Evolutionary conservation across 2,888 invertebrate genomes (phyloP), one percentile per base, ranked within the genome.

Genomic region (Philereme transversata): DNA sequence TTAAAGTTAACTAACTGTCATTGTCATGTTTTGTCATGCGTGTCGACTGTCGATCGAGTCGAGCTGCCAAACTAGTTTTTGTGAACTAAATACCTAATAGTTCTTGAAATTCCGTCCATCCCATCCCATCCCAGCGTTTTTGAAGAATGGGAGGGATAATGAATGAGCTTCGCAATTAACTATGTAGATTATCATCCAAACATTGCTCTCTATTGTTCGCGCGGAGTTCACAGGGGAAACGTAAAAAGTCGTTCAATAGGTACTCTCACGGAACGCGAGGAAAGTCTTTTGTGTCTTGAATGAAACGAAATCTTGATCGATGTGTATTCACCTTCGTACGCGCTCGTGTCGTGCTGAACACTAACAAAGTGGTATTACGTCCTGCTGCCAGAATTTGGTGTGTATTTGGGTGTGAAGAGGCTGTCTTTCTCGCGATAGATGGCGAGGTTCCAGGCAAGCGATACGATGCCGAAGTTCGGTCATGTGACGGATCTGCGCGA

Each of bases 401-500:
- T 69, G 68, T 65, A 67, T 70, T 72, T 76, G 67, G 70, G 70
- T 55, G 59, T 51, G 56, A 56, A 64, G 46, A 73, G 75, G 72
- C 74, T 61, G 47, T 72, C 67, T 75, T 75, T 80, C 74, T 74
- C 63, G 64, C 75, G 75, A 62, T 73, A 68, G 73, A 92, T 92
- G 92, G 82, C 92, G 57, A 82, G 87, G 53, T 86, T 86, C 66
- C 84, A 88, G 73, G 75, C 88, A 51, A 87, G 83, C 63, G 91
- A 90, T 64, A 91, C 92, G 41, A 87, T 92, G 91, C 92, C 92
- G 5, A 92, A 92, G 76, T 79, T 89, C 54, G 92, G 92, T 62
- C 92, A 86, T 65, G 92, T 92, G 68, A 91, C 89, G 22, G 92
- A 90, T 60, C 75, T 92, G 47, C 84, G 91, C 40, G 90, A 92